Percentiles rank a stretch among this genome's conserved stretches.
These are phyloP conservation scores for Lepidotrigona ventralis DNA, from an alignment of 1,140 invertebrate genomes.

Conservation along the genomic window DNA sequence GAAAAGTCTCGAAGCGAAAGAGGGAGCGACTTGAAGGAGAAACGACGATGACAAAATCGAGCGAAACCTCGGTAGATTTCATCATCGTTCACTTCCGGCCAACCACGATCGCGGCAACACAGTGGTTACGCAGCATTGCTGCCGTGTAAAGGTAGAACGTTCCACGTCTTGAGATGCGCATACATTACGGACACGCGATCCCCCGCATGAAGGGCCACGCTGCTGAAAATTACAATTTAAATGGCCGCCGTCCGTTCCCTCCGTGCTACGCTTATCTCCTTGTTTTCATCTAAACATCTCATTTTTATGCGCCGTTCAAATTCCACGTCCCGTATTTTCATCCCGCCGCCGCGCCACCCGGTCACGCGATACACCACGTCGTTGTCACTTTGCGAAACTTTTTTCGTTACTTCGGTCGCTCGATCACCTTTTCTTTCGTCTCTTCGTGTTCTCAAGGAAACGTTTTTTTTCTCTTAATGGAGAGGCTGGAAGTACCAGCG, in stretches of 20 bases:
- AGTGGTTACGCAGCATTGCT: slow-evolving; percentile 50
- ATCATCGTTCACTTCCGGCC: slow-evolving; percentile 17
- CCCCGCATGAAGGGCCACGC: slow-evolving; percentile 58
- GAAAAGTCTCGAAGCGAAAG: background rate
- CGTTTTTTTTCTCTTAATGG: no score
- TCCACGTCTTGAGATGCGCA: slow-evolving; percentile 77
- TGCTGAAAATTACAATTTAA: slow-evolving; percentile 80
- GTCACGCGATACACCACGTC: slow-evolving; percentile 61
- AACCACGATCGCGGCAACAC: slow-evolving; percentile 15
- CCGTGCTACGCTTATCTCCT: slow-evolving; percentile 72
- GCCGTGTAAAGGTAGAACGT: slow-evolving; percentile 72
- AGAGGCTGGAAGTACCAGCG: background rate
- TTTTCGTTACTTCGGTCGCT: slow-evolving; percentile 9
- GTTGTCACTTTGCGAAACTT: slow-evolving; percentile 59
- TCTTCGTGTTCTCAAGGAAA: background rate
- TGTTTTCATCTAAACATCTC: slow-evolving; percentile 80
- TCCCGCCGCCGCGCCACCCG: slow-evolving; percentile 34
- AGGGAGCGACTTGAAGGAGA: no score
- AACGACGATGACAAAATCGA: slow-evolving; percentile 2
- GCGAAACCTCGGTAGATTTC: slow-evolving; percentile 3
- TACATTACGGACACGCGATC: slow-evolving; percentile 79
- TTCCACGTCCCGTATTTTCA: slow-evolving; percentile 65
- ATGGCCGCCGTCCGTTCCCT: slow-evolving; percentile 70
- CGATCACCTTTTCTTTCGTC: background rate
- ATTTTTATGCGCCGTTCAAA: slow-evolving; percentile 80